phyloP scores from a whole-genome alignment of 2,113 vertebrate genomes.

The Cepphus grylle region DNA sequence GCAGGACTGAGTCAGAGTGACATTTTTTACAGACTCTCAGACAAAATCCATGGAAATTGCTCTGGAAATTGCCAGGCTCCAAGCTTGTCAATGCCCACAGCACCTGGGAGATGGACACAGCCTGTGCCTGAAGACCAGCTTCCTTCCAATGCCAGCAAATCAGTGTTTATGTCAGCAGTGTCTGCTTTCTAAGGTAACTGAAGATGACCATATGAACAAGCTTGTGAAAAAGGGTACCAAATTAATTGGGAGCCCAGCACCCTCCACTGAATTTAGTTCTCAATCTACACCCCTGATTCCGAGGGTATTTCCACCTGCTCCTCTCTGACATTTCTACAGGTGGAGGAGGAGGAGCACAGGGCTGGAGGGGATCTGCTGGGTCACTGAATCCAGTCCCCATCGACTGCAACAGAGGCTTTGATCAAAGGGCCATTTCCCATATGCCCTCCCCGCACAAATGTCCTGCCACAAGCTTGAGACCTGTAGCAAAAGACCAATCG shows the following conservation, averaged over 20 bases:
- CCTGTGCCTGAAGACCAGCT: not conserved
- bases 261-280: not conserved
- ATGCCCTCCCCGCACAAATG: not conserved
- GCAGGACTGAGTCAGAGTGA: not conserved
- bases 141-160: not conserved
- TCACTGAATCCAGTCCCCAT: not conserved
- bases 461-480: not conserved
- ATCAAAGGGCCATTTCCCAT: not conserved
- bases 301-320: accelerated
- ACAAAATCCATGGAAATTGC: not conserved
- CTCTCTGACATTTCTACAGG: not conserved
- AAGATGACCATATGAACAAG: not conserved
- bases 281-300: accelerated
- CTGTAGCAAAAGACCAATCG: accelerated
- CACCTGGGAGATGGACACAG: not conserved
- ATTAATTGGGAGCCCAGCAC: not conserved
- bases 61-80: not conserved
- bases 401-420: not conserved
- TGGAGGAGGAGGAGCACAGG: not conserved
- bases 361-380: not conserved
- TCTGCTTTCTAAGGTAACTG: not conserved
- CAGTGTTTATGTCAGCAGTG: not conserved
- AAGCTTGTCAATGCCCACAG: not conserved
- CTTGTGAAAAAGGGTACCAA: not conserved
- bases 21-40: not conserved